phyloP scores from a whole-genome alignment of 2,113 vertebrate genomes.

The Sterna hirundo region DNA sequence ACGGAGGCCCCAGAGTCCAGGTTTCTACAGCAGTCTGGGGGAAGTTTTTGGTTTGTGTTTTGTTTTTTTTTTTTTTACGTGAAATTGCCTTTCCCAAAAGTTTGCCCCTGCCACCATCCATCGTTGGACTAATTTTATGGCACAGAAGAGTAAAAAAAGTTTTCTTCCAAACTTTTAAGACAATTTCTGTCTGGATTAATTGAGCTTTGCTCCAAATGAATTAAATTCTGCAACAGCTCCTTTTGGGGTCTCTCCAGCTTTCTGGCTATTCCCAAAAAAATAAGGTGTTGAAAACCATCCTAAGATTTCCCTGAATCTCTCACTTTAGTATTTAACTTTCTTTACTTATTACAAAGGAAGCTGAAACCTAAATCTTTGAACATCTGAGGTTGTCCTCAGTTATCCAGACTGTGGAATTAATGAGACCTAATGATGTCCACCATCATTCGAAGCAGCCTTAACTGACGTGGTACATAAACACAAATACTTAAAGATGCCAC shows the following conservation, averaged over 20 bases:
- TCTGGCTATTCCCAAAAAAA: not conserved
- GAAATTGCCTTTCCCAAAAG: not conserved
- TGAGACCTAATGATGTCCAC: not conserved
- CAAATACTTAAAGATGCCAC: not conserved
- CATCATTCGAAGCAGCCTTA: not conserved
- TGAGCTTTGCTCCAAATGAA: not conserved
- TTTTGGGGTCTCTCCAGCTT: not conserved
- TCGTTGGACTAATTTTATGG: not conserved
- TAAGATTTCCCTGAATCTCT: not conserved
- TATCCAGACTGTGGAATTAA: not conserved
- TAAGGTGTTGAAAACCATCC: not conserved
- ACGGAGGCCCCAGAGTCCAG: not conserved
- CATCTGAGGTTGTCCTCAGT: rapidly evolving
- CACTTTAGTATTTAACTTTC: not conserved
- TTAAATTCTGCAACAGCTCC: not conserved
- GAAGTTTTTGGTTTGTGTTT: not conserved
- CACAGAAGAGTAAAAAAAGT: not conserved
- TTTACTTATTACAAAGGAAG: not conserved
- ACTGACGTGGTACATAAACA: not conserved
- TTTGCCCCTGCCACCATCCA: not conserved
- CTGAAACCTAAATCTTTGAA: not conserved
- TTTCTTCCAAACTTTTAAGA: not conserved
- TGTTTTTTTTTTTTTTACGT: not conserved
- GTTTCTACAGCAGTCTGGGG: not conserved
- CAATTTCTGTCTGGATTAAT: not conserved